Conservation (phyloP, 2,888 invertebrate genomes). For the Drosophila austrosaltans region DNA sequence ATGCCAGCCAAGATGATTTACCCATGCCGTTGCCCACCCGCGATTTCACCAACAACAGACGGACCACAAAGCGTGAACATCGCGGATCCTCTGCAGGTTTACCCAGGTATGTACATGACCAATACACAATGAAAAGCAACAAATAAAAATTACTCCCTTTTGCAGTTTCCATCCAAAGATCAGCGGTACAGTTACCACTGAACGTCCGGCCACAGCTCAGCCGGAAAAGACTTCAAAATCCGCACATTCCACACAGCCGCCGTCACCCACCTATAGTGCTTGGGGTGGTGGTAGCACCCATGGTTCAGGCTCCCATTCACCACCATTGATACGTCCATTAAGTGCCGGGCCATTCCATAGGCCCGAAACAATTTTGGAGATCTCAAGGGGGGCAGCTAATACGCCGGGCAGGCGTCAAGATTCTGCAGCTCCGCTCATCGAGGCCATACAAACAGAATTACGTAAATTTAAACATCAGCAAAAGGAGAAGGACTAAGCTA, state of each 20-base stretch:
- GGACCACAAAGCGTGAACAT: conserved; percentile 77
- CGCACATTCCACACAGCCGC: conserved; percentile 82
- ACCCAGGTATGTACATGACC: conserved; percentile 73
- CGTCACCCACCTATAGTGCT: conserved; percentile 84
- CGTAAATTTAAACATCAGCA: conserved; percentile 81
- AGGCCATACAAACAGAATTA: conserved; percentile 91
- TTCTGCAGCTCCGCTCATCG: conserved; percentile 92
- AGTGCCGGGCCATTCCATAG: conserved; percentile 88
- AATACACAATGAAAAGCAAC: too few species aligned
- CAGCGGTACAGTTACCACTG: conserved; percentile 58
- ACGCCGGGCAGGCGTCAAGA: conserved; percentile 84
- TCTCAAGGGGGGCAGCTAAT: conserved; percentile 44
- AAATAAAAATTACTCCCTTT: too few species aligned
- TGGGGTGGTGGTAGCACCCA: conserved; percentile 85
- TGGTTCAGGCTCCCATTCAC: conserved; percentile 85
- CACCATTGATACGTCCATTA: conserved; percentile 85
- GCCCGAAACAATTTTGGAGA: conserved; percentile 82
- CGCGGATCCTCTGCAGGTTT: conserved; percentile 83
- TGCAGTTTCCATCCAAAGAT: conserved; percentile 70
- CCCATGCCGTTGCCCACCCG: conserved; percentile 81
- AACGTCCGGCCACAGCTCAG: conserved; percentile 83
- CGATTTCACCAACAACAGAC: conserved; percentile 78
- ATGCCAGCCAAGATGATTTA: conserved; percentile 82
- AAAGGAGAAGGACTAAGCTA: conserved; percentile 16
- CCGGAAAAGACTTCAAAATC: conserved; percentile 79